phyloP scores from a whole-genome alignment of 2,113 vertebrate species.

The Heptranchias perlo region DNA sequence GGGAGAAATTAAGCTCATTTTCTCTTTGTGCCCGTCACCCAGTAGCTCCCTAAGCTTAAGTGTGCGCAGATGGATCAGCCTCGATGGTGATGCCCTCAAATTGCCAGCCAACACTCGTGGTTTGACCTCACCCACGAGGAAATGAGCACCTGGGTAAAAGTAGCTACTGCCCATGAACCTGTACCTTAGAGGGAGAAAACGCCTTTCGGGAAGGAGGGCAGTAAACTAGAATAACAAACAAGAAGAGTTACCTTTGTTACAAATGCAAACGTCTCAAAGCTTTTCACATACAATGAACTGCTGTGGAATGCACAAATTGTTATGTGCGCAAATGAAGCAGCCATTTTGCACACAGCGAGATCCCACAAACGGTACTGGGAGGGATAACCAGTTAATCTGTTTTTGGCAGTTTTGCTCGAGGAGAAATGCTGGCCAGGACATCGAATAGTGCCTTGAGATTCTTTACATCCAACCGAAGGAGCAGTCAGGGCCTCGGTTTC shows the following conservation, averaged over 20 bases:
- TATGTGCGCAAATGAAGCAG: background rate
- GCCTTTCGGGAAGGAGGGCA: background rate
- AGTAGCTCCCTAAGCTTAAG: no score
- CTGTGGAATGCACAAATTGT: background rate
- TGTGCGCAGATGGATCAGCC: background rate
- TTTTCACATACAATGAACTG: background rate
- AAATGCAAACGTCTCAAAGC: background rate
- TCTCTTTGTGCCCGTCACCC: background rate
- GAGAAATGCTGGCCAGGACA: background rate
- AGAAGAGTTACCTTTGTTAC: background rate
- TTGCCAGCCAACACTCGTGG: background rate
- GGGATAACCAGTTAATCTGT: background rate
- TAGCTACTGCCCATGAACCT: background rate
- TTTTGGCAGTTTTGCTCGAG: background rate
- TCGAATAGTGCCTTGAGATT: background rate
- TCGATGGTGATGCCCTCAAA: background rate
- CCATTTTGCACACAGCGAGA: background rate
- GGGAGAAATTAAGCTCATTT: background rate
- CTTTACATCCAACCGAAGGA: background rate
- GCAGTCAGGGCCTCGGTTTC: background rate
- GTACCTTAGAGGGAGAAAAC: background rate
- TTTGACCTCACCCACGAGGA: background rate
- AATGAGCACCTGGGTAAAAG: background rate
- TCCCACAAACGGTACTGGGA: background rate
- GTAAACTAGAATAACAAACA: background rate